Base-by-base conservation (phyloP, 2,797 vertebrate species). In the Lithobates pipiens region DNA sequence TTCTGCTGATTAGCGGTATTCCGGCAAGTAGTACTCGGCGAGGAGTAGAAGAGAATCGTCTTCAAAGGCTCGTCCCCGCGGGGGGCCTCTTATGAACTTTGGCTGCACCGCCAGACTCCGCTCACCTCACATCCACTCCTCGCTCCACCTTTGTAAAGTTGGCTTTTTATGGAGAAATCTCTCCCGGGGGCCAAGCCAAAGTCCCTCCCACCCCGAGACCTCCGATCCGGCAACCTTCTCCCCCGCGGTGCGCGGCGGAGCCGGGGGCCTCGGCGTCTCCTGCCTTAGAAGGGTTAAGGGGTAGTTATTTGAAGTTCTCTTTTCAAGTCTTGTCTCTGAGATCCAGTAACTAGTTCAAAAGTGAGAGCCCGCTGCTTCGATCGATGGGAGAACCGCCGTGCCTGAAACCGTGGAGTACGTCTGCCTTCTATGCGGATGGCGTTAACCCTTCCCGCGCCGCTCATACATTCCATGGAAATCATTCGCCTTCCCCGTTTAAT, bases 261-360 rank as follows among this genome's bases (percentile, higher is more conserved):
- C 18, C 18, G n/a, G n/a, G 67, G 83, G 68, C 61, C 42, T 16
- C 9, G 34, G n/a, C 81, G 46, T 67, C 80, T 57, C 54, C 34
- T 68, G 76, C 57, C 75, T 83, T 80, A 79, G 34, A 83, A 80
- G 76, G 85, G 81, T 79, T 79, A 83, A 87, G 34, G 81, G 81
- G 81, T 79, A 78, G 75, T 79, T 87, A 69, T 83, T 87, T 87
- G 85, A 87, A 79, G 85, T 80, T 86, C 42, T 68, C 77, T 82
- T 88, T 86, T 86, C 82, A 88, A 77, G 84, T 88, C 77, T 80
- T 81, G 82, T 81, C 74, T 86, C 73, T 76, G 42, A 77, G 82
- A 76, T 80, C n/a, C 80, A 80, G 77, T 42, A 84, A 75, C 81
- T 78, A 84, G 82, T 86, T 88, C 85, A 86, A 86, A 88, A 81